These are phyloP conservation scores for Acleris cristana DNA, from an alignment of 2,888 invertebrate species.

Conservation along the genomic window DNA sequence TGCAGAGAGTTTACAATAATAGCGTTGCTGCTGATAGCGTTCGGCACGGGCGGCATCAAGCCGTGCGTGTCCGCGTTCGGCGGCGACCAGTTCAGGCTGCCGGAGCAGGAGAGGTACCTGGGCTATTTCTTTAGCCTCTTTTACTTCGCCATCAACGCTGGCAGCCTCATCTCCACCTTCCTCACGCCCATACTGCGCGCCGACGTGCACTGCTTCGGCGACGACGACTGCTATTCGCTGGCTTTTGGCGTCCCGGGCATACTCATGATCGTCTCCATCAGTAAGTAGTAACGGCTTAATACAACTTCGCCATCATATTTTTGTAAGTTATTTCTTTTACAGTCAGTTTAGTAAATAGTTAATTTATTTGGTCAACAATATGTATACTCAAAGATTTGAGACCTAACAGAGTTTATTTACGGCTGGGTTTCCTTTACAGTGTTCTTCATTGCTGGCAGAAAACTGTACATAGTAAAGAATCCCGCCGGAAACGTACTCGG, in stretches of 20 bases:
- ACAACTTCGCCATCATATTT: no score
- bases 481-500: constrained; percentile 93
- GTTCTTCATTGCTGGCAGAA: constrained; percentile 91
- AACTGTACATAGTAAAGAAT: constrained; percentile 89
- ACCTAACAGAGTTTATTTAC: background rate
- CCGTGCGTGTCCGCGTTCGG: constrained; percentile 98
- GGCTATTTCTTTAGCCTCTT: constrained; percentile 96
- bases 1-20: constrained; percentile 85
- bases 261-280: constrained; percentile 91
- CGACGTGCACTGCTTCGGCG: constrained; percentile 90
- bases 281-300: constrained; percentile 65
- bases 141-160: constrained; percentile 96
- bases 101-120: constrained; percentile 90
- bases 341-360: no score
- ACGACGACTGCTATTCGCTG: constrained; percentile 90
- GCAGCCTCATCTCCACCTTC: constrained; percentile 94
- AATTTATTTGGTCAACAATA: no score
- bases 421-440: constrained; percentile 77
- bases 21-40: constrained; percentile 89
- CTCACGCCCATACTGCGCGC: constrained; percentile 94
- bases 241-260: constrained; percentile 96
- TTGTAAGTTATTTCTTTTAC: no score
- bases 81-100: constrained; percentile 95
- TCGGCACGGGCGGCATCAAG: constrained; percentile 98
- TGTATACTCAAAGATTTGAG: no score